Percentiles rank a stretch among this genome's conserved stretches.
Conservation (phyloP, 2,888 invertebrate species). For the Drosophila meridiana region DNA sequence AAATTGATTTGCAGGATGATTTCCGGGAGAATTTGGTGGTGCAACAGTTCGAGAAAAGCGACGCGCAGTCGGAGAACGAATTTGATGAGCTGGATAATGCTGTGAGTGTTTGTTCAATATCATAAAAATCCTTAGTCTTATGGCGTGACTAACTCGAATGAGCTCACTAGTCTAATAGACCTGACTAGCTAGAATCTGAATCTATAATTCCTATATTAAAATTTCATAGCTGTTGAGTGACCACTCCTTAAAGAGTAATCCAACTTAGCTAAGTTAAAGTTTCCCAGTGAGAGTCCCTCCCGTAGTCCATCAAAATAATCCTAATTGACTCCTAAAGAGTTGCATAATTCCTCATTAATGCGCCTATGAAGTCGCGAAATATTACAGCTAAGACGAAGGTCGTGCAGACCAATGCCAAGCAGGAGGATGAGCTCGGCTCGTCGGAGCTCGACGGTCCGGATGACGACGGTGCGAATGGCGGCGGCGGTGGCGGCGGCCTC, state of each 20-base stretch:
- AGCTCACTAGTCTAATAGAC: not conserved
- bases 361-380: constrained; percentile 57
- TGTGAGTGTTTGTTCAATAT: constrained; percentile 54
- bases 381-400: constrained; percentile 51
- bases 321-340: not conserved
- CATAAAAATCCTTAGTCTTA: not conserved
- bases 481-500: constrained; percentile 72
- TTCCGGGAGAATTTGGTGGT: constrained; percentile 76
- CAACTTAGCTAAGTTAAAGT: no score
- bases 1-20: constrained; percentile 66
- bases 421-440: constrained; percentile 52
- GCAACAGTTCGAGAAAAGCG: constrained; percentile 34
- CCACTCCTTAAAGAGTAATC: not conserved
- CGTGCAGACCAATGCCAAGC: constrained; percentile 28
- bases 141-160: constrained; percentile 56
- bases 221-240: not conserved
- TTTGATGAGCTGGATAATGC: constrained; percentile 53
- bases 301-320: no score
- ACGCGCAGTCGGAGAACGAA: constrained; percentile 22
- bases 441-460: constrained; percentile 48
- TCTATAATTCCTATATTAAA: not conserved
- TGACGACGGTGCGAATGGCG: constrained; percentile 27
- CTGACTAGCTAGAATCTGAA: not conserved
- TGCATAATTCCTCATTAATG: constrained; percentile 30
- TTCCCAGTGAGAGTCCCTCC: no score